These are phyloP conservation scores for Corythornis madagascariensis DNA, from an alignment of 2,113 vertebrate species.

Conservation along the genomic window DNA sequence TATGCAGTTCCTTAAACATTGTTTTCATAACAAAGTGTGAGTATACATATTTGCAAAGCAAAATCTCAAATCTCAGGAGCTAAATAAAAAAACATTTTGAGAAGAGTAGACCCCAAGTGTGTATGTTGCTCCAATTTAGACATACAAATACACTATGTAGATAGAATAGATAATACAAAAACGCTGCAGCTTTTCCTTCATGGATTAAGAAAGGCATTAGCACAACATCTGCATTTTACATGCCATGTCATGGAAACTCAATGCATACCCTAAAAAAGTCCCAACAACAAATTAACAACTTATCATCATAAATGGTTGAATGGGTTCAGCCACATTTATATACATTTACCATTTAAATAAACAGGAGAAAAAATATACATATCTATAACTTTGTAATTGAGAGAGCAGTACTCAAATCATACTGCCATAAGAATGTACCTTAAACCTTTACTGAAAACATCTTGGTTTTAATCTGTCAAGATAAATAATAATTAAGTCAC, in stretches of 20 bases:
- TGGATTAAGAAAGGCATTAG: background rate
- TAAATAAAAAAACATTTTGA: background rate
- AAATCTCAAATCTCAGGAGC: background rate
- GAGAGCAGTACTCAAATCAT: background rate
- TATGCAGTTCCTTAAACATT: background rate
- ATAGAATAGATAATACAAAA: background rate
- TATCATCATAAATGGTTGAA: background rate
- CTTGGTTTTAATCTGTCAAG: conserved; percentile 41
- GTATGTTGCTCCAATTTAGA: background rate
- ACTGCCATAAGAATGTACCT: background rate
- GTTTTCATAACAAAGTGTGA: background rate
- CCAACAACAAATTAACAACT: background rate
- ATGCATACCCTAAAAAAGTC: background rate
- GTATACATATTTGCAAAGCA: background rate
- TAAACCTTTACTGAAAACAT: conserved; percentile 15
- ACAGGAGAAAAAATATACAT: background rate
- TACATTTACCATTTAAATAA: background rate
- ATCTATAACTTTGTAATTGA: background rate
- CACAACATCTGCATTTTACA: background rate
- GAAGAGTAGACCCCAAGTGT: background rate
- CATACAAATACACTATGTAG: background rate
- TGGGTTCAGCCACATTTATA: background rate
- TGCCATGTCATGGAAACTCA: background rate
- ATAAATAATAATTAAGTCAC: conserved; percentile 48
- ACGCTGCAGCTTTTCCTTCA: background rate